These are phyloP conservation scores for Bellardia pandia DNA, from an alignment of 2,888 invertebrate genomes.

Conservation along the genomic window DNA sequence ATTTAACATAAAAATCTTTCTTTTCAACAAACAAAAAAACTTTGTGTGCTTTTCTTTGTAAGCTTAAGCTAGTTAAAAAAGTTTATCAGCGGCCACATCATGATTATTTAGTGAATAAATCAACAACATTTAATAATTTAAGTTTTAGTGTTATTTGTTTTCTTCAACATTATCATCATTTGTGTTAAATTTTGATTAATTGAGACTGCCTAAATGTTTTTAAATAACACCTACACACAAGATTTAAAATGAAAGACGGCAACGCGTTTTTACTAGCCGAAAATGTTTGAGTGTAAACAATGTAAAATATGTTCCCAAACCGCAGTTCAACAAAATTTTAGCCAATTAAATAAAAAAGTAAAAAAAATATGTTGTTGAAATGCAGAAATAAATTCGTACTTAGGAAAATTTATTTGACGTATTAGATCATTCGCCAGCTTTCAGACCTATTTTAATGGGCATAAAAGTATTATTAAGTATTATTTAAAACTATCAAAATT, in stretches of 20 bases:
- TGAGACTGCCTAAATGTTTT: constrained; percentile 49
- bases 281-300: constrained; percentile 44
- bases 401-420: too few relatives aligned
- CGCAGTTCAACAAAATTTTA: constrained; percentile 41
- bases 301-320: constrained; percentile 32
- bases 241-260: constrained; percentile 35
- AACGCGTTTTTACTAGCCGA: constrained; percentile 21
- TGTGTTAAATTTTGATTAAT: constrained; percentile 74
- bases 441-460: too few relatives aligned
- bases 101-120: constrained; percentile 81
- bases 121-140: constrained; percentile 75
- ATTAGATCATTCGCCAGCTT: too few relatives aligned
- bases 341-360: constrained; percentile 4
- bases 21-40: neutral
- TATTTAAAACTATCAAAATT: too few relatives aligned
- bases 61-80: constrained; percentile 14
- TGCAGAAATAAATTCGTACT: constrained; percentile 9
- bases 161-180: constrained; percentile 64
- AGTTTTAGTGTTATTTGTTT: constrained; percentile 65
- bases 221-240: constrained; percentile 66
- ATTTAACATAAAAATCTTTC: constrained; percentile 37
- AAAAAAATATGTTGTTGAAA: constrained; percentile 8
- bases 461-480: too few relatives aligned
- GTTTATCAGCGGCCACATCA: constrained; percentile 78
- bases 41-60: neutral